These are phyloP conservation scores for Orthosia gracilis DNA, from an alignment of 2,888 invertebrate genomes.

Conservation along the genomic window DNA sequence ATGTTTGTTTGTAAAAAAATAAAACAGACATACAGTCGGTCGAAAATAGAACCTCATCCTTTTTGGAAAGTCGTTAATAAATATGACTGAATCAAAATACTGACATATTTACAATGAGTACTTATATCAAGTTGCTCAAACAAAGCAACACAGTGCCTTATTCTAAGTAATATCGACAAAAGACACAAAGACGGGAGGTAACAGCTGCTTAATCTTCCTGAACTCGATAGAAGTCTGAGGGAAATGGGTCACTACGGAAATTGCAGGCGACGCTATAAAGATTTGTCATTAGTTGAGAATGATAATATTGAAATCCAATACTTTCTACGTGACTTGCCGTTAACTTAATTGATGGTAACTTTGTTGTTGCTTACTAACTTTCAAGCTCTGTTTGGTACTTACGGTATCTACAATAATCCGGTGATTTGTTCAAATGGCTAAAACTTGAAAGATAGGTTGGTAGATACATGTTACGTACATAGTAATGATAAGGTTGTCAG, in stretches of 20 bases:
- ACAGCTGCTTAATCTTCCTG: conserved; percentile 42
- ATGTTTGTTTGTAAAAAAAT: conserved; percentile 14
- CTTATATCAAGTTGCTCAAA: background rate
- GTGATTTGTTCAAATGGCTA: conserved; percentile 3
- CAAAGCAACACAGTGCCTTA: background rate
- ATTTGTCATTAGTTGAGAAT: conserved; percentile 34
- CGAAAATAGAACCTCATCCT: too few relatives aligned
- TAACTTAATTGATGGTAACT: background rate
- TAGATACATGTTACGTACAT: background rate
- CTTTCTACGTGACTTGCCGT: conserved; percentile 5
- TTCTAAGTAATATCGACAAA: conserved; percentile 9
- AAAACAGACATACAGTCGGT: too few relatives aligned
- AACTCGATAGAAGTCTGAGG: conserved; percentile 23
- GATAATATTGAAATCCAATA: conserved; percentile 34
- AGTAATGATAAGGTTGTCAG: conserved; percentile 31
- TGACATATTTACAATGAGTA: background rate
- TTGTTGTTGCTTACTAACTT: conserved; percentile 8
- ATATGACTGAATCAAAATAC: conserved; percentile 26
- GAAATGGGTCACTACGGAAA: conserved; percentile 51
- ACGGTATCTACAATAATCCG: too few relatives aligned
- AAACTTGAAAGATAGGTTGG: conserved; percentile 14
- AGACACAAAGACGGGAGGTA: conserved; percentile 30
- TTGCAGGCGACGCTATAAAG: conserved; percentile 30
- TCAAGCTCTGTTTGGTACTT: background rate
- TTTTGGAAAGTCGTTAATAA: conserved; percentile 21